Evolutionary conservation across 2,888 invertebrate species (phyloP), one percentile per base, ranked within the genome.

Genomic region (Drosophila greeni): DNA sequence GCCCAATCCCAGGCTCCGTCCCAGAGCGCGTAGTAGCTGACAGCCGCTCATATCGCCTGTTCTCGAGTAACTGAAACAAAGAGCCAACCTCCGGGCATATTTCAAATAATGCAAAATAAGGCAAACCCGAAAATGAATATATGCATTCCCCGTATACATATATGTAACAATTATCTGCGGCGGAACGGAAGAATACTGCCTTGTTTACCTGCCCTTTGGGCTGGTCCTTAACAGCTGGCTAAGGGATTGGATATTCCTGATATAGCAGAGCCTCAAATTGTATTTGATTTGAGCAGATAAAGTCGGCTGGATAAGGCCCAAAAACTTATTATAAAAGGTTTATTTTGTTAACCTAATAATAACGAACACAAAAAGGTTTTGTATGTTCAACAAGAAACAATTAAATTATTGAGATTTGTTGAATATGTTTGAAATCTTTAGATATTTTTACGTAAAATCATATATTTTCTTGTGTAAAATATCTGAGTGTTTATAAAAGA

Each of bases 181-280:
- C 36, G 11, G 31, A 39, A 40, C 47, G 68, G 42, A 67, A n/a
- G 60, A 60, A 53, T 16, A n/a, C 31, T 7, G 36, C 29, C 18
- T 26, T 18, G 39, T 60, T 75, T 83, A 81, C 84, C 78, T 83
- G 84, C 40, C 39, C 58, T 36, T 75, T 69, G 57, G 83, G 56
- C 60, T 76, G 83, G 43, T 53, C 47, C 71, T 56, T 7, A 67
- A 48, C 29, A 31, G 8, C 31, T 20, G 24, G n/a, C 5, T 12
- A 14, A 14, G 14, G 45, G 9, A 20, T 20, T 9, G 42, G 3
- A 6, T 16, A 6, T 16, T 16, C 42, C 24, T 11, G 1, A 24
- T 16, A 1, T 16, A 8, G 42, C 11, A 11, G 24, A 42, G 24
- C 6, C 11, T 16, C 11, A 29, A 29, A 9, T 11, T 29, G 29